These are phyloP conservation scores for Emys orbicularis DNA, from an alignment of 2,797 vertebrate genomes.

Conservation along the genomic window DNA sequence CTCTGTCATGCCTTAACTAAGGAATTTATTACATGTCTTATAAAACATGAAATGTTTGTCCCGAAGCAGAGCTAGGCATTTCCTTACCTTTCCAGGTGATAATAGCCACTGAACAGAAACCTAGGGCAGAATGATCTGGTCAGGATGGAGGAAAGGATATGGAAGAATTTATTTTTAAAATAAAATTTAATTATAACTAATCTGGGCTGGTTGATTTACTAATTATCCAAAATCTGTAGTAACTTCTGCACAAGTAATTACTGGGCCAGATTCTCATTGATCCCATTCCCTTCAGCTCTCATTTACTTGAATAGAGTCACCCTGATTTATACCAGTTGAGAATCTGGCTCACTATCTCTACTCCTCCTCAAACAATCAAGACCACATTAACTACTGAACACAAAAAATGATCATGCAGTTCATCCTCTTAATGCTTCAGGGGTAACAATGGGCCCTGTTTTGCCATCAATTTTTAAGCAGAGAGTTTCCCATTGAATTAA, in stretches of 20 bases:
- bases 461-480: not conserved
- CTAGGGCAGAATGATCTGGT: not conserved
- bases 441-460: not conserved
- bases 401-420: not conserved
- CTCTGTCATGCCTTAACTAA: not conserved
- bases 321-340: not conserved
- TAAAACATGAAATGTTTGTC: not conserved
- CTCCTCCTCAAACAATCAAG: not conserved
- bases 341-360: not conserved
- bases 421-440: not conserved
- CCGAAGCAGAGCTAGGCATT: not conserved
- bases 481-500: not conserved
- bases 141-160: not conserved
- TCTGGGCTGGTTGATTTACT: not conserved
- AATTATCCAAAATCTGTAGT: not conserved
- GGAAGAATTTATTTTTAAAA: not conserved
- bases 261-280: not conserved
- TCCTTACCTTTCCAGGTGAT: not conserved
- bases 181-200: not conserved
- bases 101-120: not conserved
- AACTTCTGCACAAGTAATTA: not conserved
- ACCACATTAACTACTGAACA: not conserved
- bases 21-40: not conserved
- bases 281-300: not conserved
- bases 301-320: not conserved